Conservation (phyloP, 2,113 vertebrate genomes). For the Hiodon tergisus region DNA sequence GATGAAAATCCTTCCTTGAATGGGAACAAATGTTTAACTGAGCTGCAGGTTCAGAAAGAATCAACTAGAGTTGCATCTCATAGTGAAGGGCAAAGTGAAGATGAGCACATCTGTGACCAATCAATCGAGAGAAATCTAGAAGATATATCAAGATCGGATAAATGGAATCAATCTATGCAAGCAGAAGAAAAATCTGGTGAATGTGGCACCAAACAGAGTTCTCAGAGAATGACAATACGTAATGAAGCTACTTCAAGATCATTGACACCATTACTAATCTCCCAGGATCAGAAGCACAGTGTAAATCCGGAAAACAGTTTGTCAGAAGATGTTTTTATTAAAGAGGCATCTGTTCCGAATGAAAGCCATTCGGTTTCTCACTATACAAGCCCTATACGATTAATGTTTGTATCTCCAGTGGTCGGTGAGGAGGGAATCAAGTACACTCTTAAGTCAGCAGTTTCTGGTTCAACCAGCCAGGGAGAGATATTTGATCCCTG, state of each 20-base stretch:
- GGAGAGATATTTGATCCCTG: constrained; percentile 60
- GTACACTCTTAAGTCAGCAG: constrained; percentile 80
- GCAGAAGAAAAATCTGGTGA: neutral
- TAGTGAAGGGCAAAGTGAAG: constrained; percentile 6
- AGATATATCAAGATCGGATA: constrained; percentile 1
- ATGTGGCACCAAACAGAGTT: constrained; percentile 21
- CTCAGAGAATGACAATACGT: constrained; percentile 23
- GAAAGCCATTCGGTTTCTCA: constrained; percentile 44
- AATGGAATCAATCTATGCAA: neutral
- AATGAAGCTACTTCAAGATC: constrained; percentile 15
- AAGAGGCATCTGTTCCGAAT: constrained; percentile 28
- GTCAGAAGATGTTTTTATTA: constrained; percentile 3
- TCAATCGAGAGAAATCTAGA: neutral
- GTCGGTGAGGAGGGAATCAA: constrained; percentile 76
- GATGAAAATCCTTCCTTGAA: constrained; percentile 34
- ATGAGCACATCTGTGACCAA: constrained; percentile 7
- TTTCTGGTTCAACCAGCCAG: constrained; percentile 50
- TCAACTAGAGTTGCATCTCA: constrained; percentile 35
- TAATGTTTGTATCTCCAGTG: constrained; percentile 90
- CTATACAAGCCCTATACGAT: constrained; percentile 87
- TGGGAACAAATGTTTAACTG: neutral
- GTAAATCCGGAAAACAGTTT: neutral
- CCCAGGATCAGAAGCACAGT: constrained; percentile 10
- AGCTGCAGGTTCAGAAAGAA: constrained; percentile 34
- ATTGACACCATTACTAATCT: constrained; percentile 35